Evolutionary conservation across 2,888 invertebrate species (phyloP), one percentile per base, ranked within the genome.

Genomic region (Platycheirus albimanus): DNA sequence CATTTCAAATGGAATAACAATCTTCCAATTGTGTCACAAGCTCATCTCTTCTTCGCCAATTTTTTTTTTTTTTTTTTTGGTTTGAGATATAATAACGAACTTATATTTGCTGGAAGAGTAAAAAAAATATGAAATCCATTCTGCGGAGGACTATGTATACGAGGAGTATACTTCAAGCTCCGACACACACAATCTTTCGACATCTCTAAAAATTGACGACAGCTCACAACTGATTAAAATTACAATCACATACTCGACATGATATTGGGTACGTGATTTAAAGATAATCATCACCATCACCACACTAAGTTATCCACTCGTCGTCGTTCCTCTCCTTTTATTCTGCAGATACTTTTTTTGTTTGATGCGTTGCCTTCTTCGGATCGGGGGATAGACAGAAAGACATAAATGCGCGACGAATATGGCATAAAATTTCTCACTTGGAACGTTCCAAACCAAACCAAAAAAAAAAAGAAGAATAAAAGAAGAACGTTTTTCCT

Each of bases 371-470:
- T 72, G 63, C 41, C 75, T 75, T 63, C 75, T 56, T 63, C 36
- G 47, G 58, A 24, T 56, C 20, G 30, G 43, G n/a, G 54, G 61
- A 63, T 72, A 78, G 72, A 77, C 77, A 78, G 83, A 78, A 69
- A 58, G 84, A 84, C 84, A 79, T 84, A 79, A 84, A 79, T 64
- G 84, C 70, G 79, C 79, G 84, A 84, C 84, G 79, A 64, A 84
- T 84, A 79, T 78, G 84, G 84, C 79, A 84, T 84, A 75, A 58
- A 84, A 84, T 84, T 84, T 79, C 84, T 84, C 84, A 84, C 84
- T 84, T 79, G 74, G 52, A 69, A 74, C 58, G 49, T 58, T 58
- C 58, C 58, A 58, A 58, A 63, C 28, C 36, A 30, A 28, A 51
- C 66, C 17, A 17, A 8, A 10, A 5, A 36, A 45, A 30, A 33